Evolutionary conservation across 2,113 vertebrate genomes (phyloP).

Genomic region (Thalassoma bifasciatum): DNA sequence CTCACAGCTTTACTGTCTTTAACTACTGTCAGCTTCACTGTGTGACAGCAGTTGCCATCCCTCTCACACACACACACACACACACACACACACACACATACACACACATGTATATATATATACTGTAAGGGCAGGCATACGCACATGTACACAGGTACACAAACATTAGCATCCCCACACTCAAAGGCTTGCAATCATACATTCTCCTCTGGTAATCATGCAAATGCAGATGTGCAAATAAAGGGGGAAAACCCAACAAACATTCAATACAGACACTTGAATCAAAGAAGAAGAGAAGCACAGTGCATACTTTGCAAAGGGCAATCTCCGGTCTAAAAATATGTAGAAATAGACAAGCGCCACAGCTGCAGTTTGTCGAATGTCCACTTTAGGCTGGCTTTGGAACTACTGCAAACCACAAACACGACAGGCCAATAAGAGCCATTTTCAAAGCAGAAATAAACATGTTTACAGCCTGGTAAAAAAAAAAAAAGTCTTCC

Average conservation of each 20-base stretch:
- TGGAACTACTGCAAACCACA: too few species aligned
- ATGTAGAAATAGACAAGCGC: too few species aligned
- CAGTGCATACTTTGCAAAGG: too few species aligned
- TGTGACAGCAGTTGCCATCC: conserved; percentile 74
- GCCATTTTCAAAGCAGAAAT: too few species aligned
- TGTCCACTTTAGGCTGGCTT: too few species aligned
- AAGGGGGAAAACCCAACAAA: conserved; percentile 33
- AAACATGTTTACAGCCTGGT: too few species aligned
- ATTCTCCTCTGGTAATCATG: conserved; percentile 47
- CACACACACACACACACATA: conserved; percentile 27
- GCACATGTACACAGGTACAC: conserved; percentile 10
- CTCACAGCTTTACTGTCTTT: conserved; percentile 76
- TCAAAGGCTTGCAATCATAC: conserved; percentile 35
- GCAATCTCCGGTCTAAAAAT: too few species aligned
- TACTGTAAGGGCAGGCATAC: conserved; percentile 12
- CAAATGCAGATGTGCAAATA: conserved; percentile 46
- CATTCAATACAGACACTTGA: conserved; percentile 2
- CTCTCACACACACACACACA: conserved; percentile 58
- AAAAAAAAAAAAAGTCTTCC: too few species aligned
- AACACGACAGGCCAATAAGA: too few species aligned
- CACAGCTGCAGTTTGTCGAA: too few species aligned
- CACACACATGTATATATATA: conserved; percentile 1
- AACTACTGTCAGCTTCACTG: conserved; percentile 78
- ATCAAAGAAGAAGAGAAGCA: too few species aligned
- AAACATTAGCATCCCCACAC: conserved; percentile 13